A percentile compares a stretch with the other conserved stretches of the same genome.
These are phyloP conservation scores for Contarinia nasturtii DNA, from an alignment of 1,140 invertebrate species.

Conservation along the genomic window DNA sequence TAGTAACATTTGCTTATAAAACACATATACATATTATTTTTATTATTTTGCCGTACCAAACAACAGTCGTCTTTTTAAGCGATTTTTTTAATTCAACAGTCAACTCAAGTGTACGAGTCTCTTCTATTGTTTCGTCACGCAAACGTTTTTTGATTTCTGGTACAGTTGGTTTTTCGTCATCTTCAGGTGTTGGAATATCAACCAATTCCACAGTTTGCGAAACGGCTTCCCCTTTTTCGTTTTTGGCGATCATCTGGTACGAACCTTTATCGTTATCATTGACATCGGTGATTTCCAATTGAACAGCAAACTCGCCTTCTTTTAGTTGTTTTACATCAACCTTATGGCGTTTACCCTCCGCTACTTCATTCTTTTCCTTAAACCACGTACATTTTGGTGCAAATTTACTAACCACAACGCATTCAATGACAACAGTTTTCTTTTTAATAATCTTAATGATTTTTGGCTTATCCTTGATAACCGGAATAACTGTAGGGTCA, in stretches of 20 bases:
- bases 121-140: conserved; percentile 43
- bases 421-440: conserved; percentile 77
- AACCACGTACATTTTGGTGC: conserved; percentile 78
- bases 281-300: conserved; percentile 69
- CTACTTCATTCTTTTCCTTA: conserved; percentile 61
- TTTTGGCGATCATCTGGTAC: conserved; percentile 80
- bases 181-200: conserved; percentile 56
- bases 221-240: conserved; percentile 80
- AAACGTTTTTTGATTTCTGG: conserved; percentile 54
- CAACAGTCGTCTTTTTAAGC: conserved; percentile 59
- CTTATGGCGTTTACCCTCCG: conserved; percentile 34
- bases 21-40: too few species aligned
- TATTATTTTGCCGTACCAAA: too few species aligned
- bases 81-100: conserved; percentile 44
- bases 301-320: conserved; percentile 54
- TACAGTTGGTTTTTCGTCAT: conserved; percentile 26
- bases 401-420: conserved; percentile 70
- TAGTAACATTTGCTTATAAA: too few species aligned
- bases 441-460: conserved; percentile 77
- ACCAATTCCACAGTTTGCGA: conserved; percentile 76
- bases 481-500: conserved; percentile 59
- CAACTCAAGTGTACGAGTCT: conserved; percentile 63
- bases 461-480: conserved; percentile 80
- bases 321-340: conserved; percentile 17
- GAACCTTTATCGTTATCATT: conserved; percentile 62